Conservation (phyloP, 2,888 invertebrate species). For the Meandrusa payeni region DNA sequence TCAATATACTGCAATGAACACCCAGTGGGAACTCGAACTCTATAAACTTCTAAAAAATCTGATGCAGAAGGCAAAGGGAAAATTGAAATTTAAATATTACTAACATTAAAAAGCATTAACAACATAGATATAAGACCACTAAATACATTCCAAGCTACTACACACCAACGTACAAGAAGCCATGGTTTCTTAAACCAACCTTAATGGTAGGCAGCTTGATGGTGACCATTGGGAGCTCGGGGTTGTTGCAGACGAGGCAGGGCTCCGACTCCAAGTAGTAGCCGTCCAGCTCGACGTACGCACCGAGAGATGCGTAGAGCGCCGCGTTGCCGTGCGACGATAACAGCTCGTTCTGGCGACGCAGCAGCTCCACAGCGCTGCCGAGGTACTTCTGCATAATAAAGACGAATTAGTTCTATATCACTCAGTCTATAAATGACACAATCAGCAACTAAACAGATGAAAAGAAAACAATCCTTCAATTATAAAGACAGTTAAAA, state of each 20-base stretch:
- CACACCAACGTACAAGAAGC: constrained; percentile 1
- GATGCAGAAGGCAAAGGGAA: no score
- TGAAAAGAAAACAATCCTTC: no score
- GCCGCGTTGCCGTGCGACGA: constrained; percentile 96
- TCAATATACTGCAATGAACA: no score
- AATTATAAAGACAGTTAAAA: no score
- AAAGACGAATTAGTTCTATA: no score
- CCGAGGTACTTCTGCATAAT: constrained; percentile 87
- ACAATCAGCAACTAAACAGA: no score
- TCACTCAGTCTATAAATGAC: no score
- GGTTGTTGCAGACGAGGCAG: constrained; percentile 98
- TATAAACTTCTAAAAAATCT: no score
- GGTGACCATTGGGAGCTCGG: constrained; percentile 94
- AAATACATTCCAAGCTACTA: constrained; percentile 5
- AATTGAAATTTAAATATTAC: no score
- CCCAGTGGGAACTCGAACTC: no score
- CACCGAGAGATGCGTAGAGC: constrained; percentile 94
- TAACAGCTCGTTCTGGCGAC: constrained; percentile 93
- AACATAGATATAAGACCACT: not conserved
- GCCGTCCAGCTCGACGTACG: constrained; percentile 97
- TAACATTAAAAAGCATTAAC: constrained; percentile 1
- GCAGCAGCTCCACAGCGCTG: constrained; percentile 91
- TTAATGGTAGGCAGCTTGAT: constrained; percentile 96
- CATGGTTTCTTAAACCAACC: constrained; percentile 58
- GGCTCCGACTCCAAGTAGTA: constrained; percentile 98